Evolutionary conservation across 2,113 vertebrate species (phyloP).

Genomic region (Rhinolophus sinicus): DNA sequence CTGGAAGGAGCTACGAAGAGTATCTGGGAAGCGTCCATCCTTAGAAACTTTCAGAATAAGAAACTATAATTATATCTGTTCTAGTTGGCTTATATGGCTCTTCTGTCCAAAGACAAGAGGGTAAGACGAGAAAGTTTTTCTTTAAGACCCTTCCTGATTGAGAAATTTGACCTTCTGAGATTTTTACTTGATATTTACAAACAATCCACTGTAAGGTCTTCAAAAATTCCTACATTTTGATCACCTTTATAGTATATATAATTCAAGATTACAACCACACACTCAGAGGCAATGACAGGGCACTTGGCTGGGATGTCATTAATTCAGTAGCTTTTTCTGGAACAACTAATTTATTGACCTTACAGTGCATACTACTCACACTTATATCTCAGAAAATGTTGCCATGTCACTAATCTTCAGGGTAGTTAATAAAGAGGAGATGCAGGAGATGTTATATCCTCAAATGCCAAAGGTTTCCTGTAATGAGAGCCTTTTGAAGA

Average conservation of each 20-base stretch:
- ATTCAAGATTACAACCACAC: background rate
- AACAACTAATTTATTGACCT: constrained; percentile 13
- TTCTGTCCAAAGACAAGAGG: constrained; percentile 42
- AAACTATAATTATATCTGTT: constrained; percentile 67
- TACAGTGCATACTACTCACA: background rate
- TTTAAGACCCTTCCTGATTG: background rate
- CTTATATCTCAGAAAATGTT: background rate
- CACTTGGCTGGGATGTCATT: background rate
- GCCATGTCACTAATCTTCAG: background rate
- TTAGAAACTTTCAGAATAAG: constrained; percentile 60
- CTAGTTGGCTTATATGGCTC: constrained; percentile 48
- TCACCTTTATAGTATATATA: background rate
- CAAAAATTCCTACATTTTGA: background rate
- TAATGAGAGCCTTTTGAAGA: background rate
- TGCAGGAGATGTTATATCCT: background rate
- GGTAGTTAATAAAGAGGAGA: background rate
- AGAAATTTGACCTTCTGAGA: background rate
- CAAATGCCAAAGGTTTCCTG: background rate
- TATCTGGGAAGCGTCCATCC: constrained; percentile 40
- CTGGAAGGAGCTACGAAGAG: constrained; percentile 50
- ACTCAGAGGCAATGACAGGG: background rate
- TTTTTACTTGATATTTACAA: constrained; percentile 35
- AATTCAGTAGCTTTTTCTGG: background rate
- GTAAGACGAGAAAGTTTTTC: background rate
- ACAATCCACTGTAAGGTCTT: background rate